Percentiles rank a stretch among this genome's conserved stretches.
These are phyloP conservation scores for Taurulus bubalis DNA, from an alignment of 2,113 vertebrate species.

Conservation along the genomic window DNA sequence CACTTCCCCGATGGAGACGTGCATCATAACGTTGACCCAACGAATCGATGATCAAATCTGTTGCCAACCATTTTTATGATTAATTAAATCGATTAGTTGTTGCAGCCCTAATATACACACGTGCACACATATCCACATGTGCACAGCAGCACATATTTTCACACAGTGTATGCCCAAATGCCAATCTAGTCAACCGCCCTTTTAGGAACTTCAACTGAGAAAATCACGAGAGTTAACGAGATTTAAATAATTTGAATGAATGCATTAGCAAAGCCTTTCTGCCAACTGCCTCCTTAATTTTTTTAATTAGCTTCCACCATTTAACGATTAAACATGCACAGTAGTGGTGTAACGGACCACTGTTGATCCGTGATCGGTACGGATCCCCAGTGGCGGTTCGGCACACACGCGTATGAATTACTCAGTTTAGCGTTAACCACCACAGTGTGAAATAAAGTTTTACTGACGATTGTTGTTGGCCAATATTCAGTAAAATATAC, in stretches of 20 bases:
- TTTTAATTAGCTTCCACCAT: conserved; percentile 1
- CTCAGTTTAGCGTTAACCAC: too few relatives aligned
- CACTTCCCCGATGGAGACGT: background rate
- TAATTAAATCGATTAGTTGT: background rate
- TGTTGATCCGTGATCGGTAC: too few relatives aligned
- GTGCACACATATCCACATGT: background rate
- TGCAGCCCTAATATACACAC: background rate
- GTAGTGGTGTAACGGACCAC: too few relatives aligned
- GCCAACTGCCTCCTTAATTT: conserved; percentile 21
- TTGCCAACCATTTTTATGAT: background rate
- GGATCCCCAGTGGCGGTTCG: too few relatives aligned
- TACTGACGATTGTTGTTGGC: too few relatives aligned
- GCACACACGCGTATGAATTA: too few relatives aligned
- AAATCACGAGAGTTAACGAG: conserved; percentile 1
- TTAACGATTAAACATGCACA: conserved; percentile 22
- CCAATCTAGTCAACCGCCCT: background rate
- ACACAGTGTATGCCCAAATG: background rate
- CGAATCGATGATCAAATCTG: background rate
- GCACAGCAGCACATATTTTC: background rate
- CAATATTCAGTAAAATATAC: too few relatives aligned
- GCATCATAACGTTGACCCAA: background rate
- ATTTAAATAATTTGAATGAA: conserved; percentile 18
- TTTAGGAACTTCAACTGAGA: conserved; percentile 18
- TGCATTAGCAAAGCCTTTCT: conserved; percentile 14
- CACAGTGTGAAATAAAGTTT: too few relatives aligned